A percentile compares a stretch with the other conserved stretches of the same genome.
These are phyloP conservation scores for Nowickia ferox DNA, from an alignment of 2,888 invertebrate species.

Conservation along the genomic window DNA sequence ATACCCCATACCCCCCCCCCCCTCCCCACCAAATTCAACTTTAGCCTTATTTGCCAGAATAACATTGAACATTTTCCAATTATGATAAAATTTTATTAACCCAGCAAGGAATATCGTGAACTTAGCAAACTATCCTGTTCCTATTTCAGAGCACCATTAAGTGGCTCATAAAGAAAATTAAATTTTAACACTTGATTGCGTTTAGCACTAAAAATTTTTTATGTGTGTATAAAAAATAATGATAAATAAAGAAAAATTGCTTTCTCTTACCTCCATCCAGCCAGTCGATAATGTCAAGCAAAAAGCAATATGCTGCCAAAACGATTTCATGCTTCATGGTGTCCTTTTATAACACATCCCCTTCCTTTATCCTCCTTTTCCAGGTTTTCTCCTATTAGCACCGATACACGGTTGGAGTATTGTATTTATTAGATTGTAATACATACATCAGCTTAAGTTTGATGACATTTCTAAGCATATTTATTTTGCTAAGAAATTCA, in stretches of 20 bases:
- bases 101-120: background rate
- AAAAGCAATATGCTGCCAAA: conserved; percentile 20
- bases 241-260: background rate
- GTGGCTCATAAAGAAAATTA: conserved; percentile 7
- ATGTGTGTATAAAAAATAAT: background rate
- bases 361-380: background rate
- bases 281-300: background rate
- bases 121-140: background rate
- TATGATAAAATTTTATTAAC: too few relatives aligned
- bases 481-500: conserved; percentile 47
- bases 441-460: conserved; percentile 21
- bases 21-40: too few relatives aligned
- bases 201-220: background rate
- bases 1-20: too few relatives aligned
- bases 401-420: background rate
- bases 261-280: background rate
- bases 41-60: too few relatives aligned
- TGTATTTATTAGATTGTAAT: conserved; percentile 39
- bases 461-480: conserved; percentile 36
- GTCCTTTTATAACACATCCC: background rate
- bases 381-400: background rate
- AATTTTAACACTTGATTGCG: conserved; percentile 35
- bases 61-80: too few relatives aligned
- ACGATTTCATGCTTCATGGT: conserved; percentile 48
- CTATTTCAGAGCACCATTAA: background rate